Evolutionary conservation across 2,113 vertebrate genomes (phyloP), one percentile per base, ranked within the genome.

Genomic region (Nothobranchius kuhntae): DNA sequence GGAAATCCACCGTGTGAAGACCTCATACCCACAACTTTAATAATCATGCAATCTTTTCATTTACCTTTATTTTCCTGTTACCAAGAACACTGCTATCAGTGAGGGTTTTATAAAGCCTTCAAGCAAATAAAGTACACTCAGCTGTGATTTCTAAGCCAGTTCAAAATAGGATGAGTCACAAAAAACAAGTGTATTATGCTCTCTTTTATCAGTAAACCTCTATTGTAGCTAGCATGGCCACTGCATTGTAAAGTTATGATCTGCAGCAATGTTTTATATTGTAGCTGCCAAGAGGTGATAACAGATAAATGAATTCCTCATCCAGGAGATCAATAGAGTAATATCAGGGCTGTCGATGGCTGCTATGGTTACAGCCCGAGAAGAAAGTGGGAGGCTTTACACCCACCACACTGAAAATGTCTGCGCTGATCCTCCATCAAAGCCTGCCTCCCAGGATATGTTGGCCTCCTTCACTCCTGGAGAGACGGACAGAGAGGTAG

Each of bases 371-470:
- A 89, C 89, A 62, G 87, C 66, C 78, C 11, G 6, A 75, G 82
- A 84, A 71, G 60, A 85, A 82, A 86, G 76, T 77, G 52, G 76
- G 80, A 79, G 80, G 74, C 77, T 86, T 77, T 69, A 70, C 82
- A 0, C 94, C 91, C 3, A 89, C 97, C 97, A 99, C 79, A 99
- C 95, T 64, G 95, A 96, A 93, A 98, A 99, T 58, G 93, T 93
- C 93, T 99, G 97, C 68, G 94, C 86, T 60, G 95, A 95, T 67
- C 97, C 97, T 24, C 98, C 97, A 6, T 99, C 96, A 77, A 96
- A 99, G 42, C 98, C 97, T 0, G 96, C 93, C 71, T 93, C 93
- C 98, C 98, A 99, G 86, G 95, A 96, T 68, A 99, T 68, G 72
- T 98, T 97, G 87, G 92, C 95, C 26, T 93, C 90, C 80, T 84